Evolutionary conservation across 2,888 invertebrate genomes (phyloP).

Genomic region (Eristalis tenax): DNA sequence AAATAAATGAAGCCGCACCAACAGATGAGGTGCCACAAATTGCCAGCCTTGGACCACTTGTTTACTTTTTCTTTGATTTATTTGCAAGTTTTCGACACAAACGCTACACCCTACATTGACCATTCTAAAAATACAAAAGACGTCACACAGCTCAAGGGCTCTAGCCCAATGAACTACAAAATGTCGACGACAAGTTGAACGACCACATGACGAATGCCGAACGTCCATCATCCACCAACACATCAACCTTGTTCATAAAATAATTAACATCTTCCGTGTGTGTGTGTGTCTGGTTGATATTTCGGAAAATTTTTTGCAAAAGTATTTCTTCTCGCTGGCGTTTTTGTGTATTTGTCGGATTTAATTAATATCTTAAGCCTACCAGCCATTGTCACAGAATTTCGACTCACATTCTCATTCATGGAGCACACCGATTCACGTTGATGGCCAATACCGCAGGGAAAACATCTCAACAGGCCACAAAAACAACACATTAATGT

Average conservation of each 20-base stretch:
- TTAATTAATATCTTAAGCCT: not conserved
- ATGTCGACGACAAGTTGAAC: not conserved
- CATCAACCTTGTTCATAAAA: not conserved
- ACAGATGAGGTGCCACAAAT: no score
- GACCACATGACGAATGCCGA: not conserved
- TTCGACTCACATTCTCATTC: constrained; percentile 9
- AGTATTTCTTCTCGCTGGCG: not conserved
- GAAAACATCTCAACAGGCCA: not conserved
- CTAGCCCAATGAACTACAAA: not conserved
- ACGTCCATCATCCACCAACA: not conserved
- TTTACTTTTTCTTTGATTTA: no score
- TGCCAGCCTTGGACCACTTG: no score
- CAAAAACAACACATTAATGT: not conserved
- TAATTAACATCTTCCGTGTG: not conserved
- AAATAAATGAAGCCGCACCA: no score
- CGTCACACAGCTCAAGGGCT: not conserved
- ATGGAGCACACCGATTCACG: not conserved
- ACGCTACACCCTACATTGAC: no score
- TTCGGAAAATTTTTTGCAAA: not conserved
- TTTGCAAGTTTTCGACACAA: no score
- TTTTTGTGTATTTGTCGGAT: not conserved
- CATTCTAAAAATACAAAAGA: no score
- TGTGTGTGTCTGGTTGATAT: not conserved
- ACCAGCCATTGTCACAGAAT: not conserved
- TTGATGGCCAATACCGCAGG: not conserved